Evolutionary conservation across 2,113 vertebrate genomes (phyloP).

Genomic region (Plestiodon gilberti): DNA sequence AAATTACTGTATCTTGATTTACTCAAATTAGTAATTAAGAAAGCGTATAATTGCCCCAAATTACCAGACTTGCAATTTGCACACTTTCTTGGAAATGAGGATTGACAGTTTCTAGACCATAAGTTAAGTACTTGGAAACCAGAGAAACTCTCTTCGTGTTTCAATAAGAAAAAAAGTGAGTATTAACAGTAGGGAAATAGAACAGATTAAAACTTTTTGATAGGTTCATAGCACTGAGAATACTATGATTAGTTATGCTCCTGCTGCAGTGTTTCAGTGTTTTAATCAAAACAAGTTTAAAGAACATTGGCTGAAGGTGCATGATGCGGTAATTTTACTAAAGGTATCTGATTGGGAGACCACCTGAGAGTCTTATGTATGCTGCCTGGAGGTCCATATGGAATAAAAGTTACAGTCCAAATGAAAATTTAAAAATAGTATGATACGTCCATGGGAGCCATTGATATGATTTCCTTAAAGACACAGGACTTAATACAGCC

Average conservation of each 20-base stretch:
- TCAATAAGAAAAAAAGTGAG: neutral
- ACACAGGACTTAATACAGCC: neutral
- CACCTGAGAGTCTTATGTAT: too few relatives aligned
- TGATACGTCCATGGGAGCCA: neutral
- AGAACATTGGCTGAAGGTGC: too few relatives aligned
- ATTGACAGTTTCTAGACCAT: neutral
- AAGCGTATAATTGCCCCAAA: slow-evolving; percentile 34
- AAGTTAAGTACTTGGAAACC: neutral
- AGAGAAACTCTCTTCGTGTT: neutral
- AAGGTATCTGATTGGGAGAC: too few relatives aligned
- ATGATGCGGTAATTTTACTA: too few relatives aligned
- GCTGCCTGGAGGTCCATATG: too few relatives aligned
- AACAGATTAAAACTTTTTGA: neutral
- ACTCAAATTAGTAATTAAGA: slow-evolving; percentile 26
- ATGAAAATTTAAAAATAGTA: neutral
- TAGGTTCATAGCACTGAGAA: neutral
- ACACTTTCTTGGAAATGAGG: neutral
- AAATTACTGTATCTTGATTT: slow-evolving; percentile 23
- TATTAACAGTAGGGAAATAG: neutral
- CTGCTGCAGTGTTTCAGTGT: neutral
- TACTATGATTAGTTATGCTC: neutral
- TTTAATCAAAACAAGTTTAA: neutral
- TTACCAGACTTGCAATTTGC: slow-evolving; percentile 25
- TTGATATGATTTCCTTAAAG: neutral
- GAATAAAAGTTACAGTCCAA: too few relatives aligned